Evolutionary conservation across 2,797 vertebrate species (phyloP).

Genomic region (Sitta carolinensis): DNA sequence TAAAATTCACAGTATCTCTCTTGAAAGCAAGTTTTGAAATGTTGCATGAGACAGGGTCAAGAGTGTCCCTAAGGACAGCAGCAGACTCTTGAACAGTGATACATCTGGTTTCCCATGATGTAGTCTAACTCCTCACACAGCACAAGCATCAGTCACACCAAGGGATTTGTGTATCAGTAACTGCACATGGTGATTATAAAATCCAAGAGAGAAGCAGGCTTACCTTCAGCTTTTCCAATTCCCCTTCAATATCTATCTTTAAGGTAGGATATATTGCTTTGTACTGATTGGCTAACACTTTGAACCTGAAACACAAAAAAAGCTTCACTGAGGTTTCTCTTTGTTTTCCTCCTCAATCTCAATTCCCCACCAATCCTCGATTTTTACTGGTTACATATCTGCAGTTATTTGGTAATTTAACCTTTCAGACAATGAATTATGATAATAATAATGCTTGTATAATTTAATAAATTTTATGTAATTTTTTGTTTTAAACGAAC

Average conservation of each 20-base stretch:
- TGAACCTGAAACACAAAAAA: constrained; percentile 84
- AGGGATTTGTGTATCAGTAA: not conserved
- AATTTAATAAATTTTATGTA: not conserved
- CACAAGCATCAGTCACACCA: not conserved
- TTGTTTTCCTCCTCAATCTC: not conserved
- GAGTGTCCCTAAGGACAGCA: not conserved
- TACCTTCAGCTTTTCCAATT: constrained; percentile 92
- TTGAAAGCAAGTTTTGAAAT: not conserved
- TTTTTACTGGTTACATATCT: not conserved
- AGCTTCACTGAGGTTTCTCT: not conserved
- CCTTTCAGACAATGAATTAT: not conserved
- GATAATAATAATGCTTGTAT: not conserved
- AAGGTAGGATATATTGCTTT: constrained; percentile 94
- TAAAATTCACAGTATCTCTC: not conserved
- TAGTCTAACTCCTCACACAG: not conserved
- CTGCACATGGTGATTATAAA: not conserved
- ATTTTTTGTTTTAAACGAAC: not conserved
- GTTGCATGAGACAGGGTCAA: not conserved
- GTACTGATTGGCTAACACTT: constrained; percentile 92
- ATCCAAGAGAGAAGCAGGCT: not conserved
- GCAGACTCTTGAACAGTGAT: not conserved
- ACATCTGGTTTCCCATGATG: not conserved
- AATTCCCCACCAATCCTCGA: not conserved
- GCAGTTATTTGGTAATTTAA: not conserved
- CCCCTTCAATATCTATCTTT: constrained; percentile 91